Evolutionary conservation across 2,113 vertebrate species (phyloP).

Genomic region (Platanista minor): DNA sequence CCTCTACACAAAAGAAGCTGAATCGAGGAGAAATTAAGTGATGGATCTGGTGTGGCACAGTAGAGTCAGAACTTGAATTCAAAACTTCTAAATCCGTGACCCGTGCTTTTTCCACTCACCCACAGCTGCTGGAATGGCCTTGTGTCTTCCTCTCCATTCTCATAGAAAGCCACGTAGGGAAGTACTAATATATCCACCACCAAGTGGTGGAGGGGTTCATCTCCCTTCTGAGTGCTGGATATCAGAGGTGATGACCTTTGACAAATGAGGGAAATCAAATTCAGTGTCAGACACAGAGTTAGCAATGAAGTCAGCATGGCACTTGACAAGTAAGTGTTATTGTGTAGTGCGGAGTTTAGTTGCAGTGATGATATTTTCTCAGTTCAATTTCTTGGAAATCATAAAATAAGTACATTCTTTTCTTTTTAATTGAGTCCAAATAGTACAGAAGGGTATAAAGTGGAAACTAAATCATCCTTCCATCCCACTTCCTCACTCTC

Average conservation of each 20-base stretch:
- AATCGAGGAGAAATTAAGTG: background rate
- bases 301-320: background rate
- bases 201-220: background rate
- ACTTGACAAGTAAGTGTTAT: background rate
- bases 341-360: background rate
- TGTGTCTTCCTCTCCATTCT: background rate
- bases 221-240: background rate
- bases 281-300: background rate
- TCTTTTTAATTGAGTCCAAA: background rate
- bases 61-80: background rate
- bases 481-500: background rate
- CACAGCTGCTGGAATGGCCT: background rate
- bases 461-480: background rate
- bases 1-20: background rate
- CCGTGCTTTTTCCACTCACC: background rate
- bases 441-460: background rate
- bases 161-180: background rate
- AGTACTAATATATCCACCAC: background rate
- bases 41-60: background rate
- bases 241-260: background rate
- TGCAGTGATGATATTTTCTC: background rate
- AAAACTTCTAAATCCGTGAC: background rate
- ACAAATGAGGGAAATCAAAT: background rate
- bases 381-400: background rate
- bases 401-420: background rate